Percentiles rank a stretch among this genome's conserved stretches.
These are phyloP conservation scores for Pseudococcus jackbeardsleyi DNA, from an alignment of 2,888 invertebrate genomes.

Conservation along the genomic window DNA sequence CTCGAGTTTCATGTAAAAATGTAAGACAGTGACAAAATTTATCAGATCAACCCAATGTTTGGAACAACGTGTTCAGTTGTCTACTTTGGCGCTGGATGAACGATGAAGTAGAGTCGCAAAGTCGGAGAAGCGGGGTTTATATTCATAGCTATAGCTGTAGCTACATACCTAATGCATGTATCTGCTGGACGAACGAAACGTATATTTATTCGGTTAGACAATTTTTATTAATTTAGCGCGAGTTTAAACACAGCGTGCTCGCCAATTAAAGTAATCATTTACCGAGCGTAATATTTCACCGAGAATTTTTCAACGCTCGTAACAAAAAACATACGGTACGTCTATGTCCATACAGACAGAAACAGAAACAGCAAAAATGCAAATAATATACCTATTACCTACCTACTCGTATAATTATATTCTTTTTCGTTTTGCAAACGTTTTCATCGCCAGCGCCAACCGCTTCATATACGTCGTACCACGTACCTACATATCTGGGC, in stretches of 20 bases:
- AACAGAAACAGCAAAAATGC: not conserved
- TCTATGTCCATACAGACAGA: not conserved
- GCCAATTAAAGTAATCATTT: constrained; percentile 50
- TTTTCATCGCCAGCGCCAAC: not conserved
- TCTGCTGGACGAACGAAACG: not conserved
- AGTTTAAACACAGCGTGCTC: constrained; percentile 34
- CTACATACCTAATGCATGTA: no score
- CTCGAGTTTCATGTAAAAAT: constrained; percentile 14
- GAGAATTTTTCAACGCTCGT: not conserved
- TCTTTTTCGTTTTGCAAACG: not conserved
- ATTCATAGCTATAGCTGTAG: no score
- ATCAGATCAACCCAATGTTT: not conserved
- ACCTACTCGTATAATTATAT: not conserved
- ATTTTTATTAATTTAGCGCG: constrained; percentile 30
- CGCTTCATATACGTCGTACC: not conserved
- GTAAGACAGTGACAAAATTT: not conserved
- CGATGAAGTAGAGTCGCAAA: not conserved
- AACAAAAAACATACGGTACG: not conserved
- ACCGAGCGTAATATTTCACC: not conserved
- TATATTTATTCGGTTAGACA: not conserved
- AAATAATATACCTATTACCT: not conserved
- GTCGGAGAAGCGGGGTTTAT: not conserved
- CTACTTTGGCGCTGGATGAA: not conserved
- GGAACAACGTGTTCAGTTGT: not conserved
- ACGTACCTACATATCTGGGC: no score